A percentile compares a stretch with the other conserved stretches of the same genome.
These are phyloP conservation scores for Oncorhynchus mykiss DNA, from an alignment of 2,113 vertebrate genomes.

Conservation along the genomic window DNA sequence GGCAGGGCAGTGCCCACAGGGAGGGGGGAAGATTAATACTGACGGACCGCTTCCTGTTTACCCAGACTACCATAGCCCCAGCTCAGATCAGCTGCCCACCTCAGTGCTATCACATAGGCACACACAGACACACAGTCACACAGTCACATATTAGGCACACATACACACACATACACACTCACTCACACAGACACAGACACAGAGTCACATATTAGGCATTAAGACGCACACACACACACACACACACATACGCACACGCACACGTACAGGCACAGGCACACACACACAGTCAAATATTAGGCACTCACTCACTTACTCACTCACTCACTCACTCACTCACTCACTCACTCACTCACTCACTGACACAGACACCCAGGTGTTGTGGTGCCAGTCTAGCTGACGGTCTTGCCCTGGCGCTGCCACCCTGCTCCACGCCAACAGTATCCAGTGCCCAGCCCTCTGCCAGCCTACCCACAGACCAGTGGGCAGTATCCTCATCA, in stretches of 20 bases:
- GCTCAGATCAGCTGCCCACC: conserved; percentile 51
- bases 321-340: no score
- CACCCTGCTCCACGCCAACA: conserved; percentile 56
- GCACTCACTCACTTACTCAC: not conserved
- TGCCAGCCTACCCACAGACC: conserved; percentile 57
- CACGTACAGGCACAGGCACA: no score
- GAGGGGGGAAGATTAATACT: conserved; percentile 51
- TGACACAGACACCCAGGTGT: not conserved
- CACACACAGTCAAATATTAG: not conserved
- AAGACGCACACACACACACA: not conserved
- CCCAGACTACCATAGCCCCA: conserved; percentile 64
- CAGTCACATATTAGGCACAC: conserved; percentile 10
- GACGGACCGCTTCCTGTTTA: conserved; percentile 72
- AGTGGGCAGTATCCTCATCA: conserved; percentile 59
- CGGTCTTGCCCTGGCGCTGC: conserved; percentile 54
- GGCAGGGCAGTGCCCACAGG: conserved; percentile 38
- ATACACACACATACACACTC: conserved; percentile 22
- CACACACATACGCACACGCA: no score
- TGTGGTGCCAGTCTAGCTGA: no score
- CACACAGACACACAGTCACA: conserved; percentile 18
- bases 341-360: not conserved
- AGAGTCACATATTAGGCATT: conserved; percentile 6
- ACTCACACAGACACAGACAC: conserved; percentile 5
- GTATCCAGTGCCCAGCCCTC: conserved; percentile 43
- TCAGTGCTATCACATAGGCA: conserved; percentile 13